Base-by-base conservation (phyloP, 2,888 invertebrate genomes). In the Tetheella fluctuosa region DNA sequence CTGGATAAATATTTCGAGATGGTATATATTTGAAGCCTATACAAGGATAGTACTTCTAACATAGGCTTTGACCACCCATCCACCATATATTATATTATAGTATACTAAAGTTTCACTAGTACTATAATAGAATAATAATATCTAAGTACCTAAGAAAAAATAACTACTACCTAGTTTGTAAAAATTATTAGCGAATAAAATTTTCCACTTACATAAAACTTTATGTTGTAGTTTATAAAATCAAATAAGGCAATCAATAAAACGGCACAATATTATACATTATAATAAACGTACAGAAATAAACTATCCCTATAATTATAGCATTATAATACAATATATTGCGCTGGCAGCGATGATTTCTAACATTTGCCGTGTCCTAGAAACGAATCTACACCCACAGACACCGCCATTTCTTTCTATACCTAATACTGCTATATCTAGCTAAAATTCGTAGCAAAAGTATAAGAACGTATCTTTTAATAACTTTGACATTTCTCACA, bases 381-480 rank as follows among this genome's bases (percentile, higher is more conserved):
- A 91, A 90, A 89, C 87, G 76, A 79, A 83, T 81, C 70, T 76
- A 89, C 91, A 86, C 92, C 89, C 84, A 90, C 91, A 85, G 86
- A 82, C 78, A 77, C 73, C 17, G 80, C 78, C 88, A 91, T 91
- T 93, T 93, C 93, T 93, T 93, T 92, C 91, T 87, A 90, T 88
- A 91, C 84, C 85, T 85, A 86, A 85, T 80, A 84, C 83, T 61
- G 74, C 81, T 86, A 89, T 88, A 89, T 79, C 88, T 91, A 92
- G 81, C 93, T 92, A 90, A 92, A 91, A 90, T 93, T 92, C 93
- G 92, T 92, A 92, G 89, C 83, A 80, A 89, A 93, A 89, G 86
- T 91, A 90, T 90, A 90, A 88, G 91, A 91, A 85, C 86, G 71
- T 89, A 84, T 88, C 88, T 88, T 90, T 89, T 84, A 90, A 92